Evolutionary conservation across 2,113 vertebrate genomes (phyloP).

Genomic region (Opisthocomus hoazin): DNA sequence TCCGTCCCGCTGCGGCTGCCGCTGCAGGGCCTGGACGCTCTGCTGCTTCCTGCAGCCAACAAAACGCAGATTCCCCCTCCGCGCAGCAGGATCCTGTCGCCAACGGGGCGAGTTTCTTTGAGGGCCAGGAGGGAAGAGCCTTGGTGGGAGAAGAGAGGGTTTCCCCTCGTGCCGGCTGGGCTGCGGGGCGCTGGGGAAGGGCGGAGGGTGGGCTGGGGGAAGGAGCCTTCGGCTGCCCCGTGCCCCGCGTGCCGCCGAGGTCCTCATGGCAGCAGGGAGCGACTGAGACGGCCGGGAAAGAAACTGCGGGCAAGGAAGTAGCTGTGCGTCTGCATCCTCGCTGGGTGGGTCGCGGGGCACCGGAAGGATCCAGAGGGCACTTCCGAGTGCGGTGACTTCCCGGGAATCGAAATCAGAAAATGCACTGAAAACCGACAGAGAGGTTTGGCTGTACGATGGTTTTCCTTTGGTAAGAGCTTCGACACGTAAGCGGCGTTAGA

Average conservation of each 20-base stretch:
- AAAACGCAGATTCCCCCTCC: neutral
- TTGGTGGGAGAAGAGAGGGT: neutral
- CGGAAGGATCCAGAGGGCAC: neutral
- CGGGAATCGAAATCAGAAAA: neutral
- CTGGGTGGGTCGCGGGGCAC: neutral
- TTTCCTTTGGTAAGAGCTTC: neutral
- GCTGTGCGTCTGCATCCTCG: neutral
- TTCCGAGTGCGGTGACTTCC: neutral
- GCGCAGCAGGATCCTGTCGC: neutral
- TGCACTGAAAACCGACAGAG: accelerated
- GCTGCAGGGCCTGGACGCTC: neutral
- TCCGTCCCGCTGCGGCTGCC: neutral
- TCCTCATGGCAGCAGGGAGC: neutral
- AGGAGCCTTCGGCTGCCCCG: neutral
- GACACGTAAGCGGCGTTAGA: neutral
- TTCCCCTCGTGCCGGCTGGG: neutral
- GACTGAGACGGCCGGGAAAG: neutral
- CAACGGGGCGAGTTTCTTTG: neutral
- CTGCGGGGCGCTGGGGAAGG: accelerated
- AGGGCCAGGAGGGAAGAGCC: neutral
- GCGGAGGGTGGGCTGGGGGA: neutral
- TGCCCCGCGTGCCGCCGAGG: accelerated
- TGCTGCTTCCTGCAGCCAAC: conserved; percentile 38
- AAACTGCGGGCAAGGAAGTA: neutral
- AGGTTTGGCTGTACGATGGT: neutral